Base-by-base conservation (phyloP, 2,888 invertebrate species). In the Steinernema scapterisci region DNA sequence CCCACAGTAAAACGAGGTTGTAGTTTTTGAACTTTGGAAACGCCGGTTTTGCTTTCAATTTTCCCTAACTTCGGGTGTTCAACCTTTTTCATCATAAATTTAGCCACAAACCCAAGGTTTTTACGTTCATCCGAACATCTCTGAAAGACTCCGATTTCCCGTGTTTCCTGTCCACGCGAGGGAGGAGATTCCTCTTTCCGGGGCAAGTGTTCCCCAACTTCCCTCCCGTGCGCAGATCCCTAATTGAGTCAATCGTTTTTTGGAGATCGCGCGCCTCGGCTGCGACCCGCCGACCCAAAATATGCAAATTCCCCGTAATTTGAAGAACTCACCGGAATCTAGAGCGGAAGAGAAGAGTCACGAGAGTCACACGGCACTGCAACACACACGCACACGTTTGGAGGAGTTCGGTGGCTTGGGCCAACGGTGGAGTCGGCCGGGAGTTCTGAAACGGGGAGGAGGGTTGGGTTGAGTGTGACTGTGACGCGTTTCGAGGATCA, bases 221-320 rank as follows among this genome's bases (percentile, higher is more conserved):
- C 48, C n/a, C n/a, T n/a, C n/a, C n/a, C n/a, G n/a, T n/a, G n/a
- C 48, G 48, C 48, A 5, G 23, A 2, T 21, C 31, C 63, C 63
- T 63, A 63, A 63, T 63, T 63, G 63, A 63, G 63, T 31, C 25
- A 31, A 63, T 31, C 31, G 63, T 63, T 63, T 63, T 63, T 63
- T 48, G 48, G 16, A 27, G 23, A 27, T 63, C 54, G 63, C 63
- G 63, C 63, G 38, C 25, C 63, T 63, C 31, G 54, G 7, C 54
- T 2, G 21, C 54, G 63, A 48, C n/a, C 48, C n/a, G 19, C 5
- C 63, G 63, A 63, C 63, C 63, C 63, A 16, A 31, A 63, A 63
- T 63, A 63, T 63, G 63, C 25, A 63, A 31, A 63, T 63, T 25
- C 48, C 48, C 19, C 19, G n/a, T 16, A 38, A 38, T 16, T 48